phyloP scores from a whole-genome alignment of 2,797 vertebrate species.

The Molossus molossus region DNA sequence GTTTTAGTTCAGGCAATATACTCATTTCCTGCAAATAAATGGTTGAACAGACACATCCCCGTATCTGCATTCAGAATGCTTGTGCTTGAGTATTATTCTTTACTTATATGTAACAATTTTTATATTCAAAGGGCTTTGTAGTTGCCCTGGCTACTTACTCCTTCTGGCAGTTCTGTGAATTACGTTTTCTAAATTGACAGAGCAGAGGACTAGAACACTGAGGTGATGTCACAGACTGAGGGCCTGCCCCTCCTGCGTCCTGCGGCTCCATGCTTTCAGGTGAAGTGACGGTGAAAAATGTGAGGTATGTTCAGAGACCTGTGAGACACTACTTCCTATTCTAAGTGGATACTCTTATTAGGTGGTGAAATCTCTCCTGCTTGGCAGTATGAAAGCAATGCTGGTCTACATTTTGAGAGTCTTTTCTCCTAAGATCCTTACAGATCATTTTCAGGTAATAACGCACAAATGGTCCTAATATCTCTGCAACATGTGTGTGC shows the following conservation, averaged over 20 bases:
- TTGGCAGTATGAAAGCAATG: background rate
- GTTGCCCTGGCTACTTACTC: background rate
- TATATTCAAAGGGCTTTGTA: slow-evolving; percentile 20
- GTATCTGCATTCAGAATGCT: slow-evolving; percentile 53
- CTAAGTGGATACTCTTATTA: background rate
- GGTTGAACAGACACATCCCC: slow-evolving; percentile 49
- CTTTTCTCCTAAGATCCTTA: slow-evolving; percentile 65
- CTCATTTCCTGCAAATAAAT: slow-evolving; percentile 79
- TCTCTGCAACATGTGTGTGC: background rate
- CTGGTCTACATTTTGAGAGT: background rate
- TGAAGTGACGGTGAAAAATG: background rate
- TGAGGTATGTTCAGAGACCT: slow-evolving; percentile 8
- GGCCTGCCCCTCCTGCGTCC: background rate
- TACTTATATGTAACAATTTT: slow-evolving; percentile 37
- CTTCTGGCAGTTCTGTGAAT: background rate
- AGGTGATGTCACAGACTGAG: background rate
- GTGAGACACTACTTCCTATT: background rate
- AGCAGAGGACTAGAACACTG: background rate
- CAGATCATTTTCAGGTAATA: slow-evolving; percentile 70
- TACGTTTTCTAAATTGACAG: slow-evolving; percentile 49
- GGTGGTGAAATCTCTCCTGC: background rate
- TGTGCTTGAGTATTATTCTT: slow-evolving; percentile 37
- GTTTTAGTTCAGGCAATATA: slow-evolving; percentile 73
- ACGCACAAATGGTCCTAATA: slow-evolving; percentile 47
- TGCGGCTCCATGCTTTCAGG: background rate